Evolutionary conservation across 2,888 invertebrate genomes (phyloP).

Genomic region (Phasia obesa): DNA sequence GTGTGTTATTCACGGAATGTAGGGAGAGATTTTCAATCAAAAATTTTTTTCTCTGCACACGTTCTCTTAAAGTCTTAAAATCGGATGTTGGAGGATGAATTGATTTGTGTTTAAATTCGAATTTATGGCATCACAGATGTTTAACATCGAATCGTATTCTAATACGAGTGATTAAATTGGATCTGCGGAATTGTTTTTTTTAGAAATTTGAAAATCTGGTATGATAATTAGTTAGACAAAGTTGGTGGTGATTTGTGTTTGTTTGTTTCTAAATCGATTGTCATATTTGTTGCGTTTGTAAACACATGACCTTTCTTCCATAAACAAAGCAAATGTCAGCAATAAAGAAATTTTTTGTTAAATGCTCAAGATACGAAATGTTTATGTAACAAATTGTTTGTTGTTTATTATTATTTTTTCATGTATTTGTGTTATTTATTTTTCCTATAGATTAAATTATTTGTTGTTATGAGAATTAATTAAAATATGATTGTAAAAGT

Average conservation of each 20-base stretch:
- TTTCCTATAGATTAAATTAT: slow-evolving; percentile 22
- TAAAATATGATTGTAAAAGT: slow-evolving; percentile 23
- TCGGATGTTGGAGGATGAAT: slow-evolving; percentile 1
- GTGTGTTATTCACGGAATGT: neutral
- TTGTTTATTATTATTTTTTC: neutral
- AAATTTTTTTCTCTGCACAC: neutral
- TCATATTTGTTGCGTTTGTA: slow-evolving; percentile 45
- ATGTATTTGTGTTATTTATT: slow-evolving; percentile 26
- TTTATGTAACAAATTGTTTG: slow-evolving; percentile 46
- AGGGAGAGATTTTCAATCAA: slow-evolving; percentile 7
- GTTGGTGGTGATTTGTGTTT: slow-evolving; percentile 56
- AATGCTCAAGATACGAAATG: slow-evolving; percentile 5
- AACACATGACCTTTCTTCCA: slow-evolving; percentile 63
- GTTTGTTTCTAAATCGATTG: slow-evolving; percentile 20
- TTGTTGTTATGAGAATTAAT: neutral
- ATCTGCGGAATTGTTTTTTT: too few species aligned
- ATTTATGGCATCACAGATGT: slow-evolving; percentile 74
- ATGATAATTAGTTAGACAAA: slow-evolving; percentile 36
- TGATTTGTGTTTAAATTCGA: slow-evolving; percentile 47
- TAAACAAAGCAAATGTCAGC: slow-evolving; percentile 56
- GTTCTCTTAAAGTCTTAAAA: slow-evolving; percentile 37
- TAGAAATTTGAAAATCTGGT: slow-evolving; percentile 20
- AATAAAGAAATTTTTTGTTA: slow-evolving; percentile 42
- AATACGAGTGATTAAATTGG: neutral
- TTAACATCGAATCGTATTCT: slow-evolving; percentile 71